These are phyloP conservation scores for Ornithorhynchus anatinus DNA, from an alignment of 2,113 vertebrate genomes.

Conservation along the genomic window DNA sequence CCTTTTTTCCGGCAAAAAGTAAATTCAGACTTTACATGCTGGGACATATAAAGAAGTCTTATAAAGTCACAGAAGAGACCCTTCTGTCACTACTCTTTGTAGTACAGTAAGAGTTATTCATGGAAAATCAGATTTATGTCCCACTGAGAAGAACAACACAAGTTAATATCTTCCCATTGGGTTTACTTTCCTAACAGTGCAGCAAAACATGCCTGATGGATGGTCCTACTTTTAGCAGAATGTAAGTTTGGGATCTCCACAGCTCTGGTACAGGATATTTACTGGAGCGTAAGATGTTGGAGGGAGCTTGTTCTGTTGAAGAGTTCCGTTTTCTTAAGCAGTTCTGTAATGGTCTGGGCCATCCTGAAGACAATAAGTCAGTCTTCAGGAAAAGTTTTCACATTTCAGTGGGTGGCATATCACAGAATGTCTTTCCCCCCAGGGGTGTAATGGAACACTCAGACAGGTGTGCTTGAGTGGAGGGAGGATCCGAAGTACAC, in stretches of 20 bases:
- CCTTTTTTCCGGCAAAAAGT: neutral
- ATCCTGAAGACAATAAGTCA: neutral
- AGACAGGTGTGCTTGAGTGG: too few species aligned
- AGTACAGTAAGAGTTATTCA: conserved; percentile 13
- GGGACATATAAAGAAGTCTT: neutral
- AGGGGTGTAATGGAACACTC: too few species aligned
- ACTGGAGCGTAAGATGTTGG: neutral
- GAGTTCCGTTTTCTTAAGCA: neutral
- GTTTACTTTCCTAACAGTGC: neutral
- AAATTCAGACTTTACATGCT: neutral
- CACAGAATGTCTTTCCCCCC: too few species aligned
- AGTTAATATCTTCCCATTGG: neutral
- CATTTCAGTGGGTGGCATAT: too few species aligned
- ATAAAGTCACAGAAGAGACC: too few species aligned
- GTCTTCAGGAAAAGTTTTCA: neutral
- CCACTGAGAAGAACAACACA: neutral
- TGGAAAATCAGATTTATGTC: conserved; percentile 5
- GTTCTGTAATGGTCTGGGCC: neutral
- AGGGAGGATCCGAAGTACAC: too few species aligned
- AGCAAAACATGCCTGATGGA: neutral
- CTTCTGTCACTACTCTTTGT: neutral
- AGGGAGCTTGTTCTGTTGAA: neutral
- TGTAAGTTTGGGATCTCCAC: neutral
- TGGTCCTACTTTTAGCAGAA: neutral
- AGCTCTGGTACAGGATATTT: neutral